Percentiles rank a stretch among this genome's conserved stretches.
Evolutionary conservation across 2,888 invertebrate genomes (phyloP).

Genomic region (Auanema freiburgensis): DNA sequence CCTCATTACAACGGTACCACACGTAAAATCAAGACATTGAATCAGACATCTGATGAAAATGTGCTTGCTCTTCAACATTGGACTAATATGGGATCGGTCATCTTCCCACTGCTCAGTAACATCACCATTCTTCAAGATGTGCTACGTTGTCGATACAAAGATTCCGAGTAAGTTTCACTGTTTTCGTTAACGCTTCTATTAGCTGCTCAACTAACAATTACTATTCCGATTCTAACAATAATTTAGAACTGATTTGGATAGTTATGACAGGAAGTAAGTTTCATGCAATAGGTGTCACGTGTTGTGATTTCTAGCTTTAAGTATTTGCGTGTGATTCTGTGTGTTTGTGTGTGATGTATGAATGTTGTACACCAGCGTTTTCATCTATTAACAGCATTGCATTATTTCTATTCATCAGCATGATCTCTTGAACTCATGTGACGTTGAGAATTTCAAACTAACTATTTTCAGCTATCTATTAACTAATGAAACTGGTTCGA

Average conservation of each 20-base stretch:
- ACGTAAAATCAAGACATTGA: slow-evolving; percentile 29
- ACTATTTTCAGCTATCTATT: slow-evolving; percentile 7
- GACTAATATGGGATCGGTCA: slow-evolving; percentile 46
- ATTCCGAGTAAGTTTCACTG: slow-evolving; percentile 21
- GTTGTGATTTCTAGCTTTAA: not conserved
- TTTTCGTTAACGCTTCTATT: not conserved
- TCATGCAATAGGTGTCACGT: not conserved
- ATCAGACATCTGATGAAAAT: slow-evolving; percentile 32
- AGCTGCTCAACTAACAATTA: too few relatives aligned
- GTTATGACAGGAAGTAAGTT: slow-evolving; percentile 1
- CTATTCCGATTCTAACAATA: too few relatives aligned
- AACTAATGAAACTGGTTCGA: not conserved
- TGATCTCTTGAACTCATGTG: too few relatives aligned
- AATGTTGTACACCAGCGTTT: not conserved
- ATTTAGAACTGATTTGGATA: too few relatives aligned
- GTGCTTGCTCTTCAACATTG: slow-evolving; percentile 36
- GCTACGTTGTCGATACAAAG: slow-evolving; percentile 29
- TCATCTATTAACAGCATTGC: not conserved
- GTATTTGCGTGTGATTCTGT: too few relatives aligned
- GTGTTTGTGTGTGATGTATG: not conserved
- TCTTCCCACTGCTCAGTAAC: slow-evolving; percentile 51
- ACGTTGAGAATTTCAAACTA: too few relatives aligned
- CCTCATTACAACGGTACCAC: slow-evolving; percentile 35
- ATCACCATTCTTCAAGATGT: slow-evolving; percentile 48
- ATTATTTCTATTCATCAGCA: slow-evolving; percentile 11